Evolutionary conservation across 1,140 invertebrate species (phyloP), one percentile per base, ranked within the genome.

Genomic region (Stegodyphus dumicola): DNA sequence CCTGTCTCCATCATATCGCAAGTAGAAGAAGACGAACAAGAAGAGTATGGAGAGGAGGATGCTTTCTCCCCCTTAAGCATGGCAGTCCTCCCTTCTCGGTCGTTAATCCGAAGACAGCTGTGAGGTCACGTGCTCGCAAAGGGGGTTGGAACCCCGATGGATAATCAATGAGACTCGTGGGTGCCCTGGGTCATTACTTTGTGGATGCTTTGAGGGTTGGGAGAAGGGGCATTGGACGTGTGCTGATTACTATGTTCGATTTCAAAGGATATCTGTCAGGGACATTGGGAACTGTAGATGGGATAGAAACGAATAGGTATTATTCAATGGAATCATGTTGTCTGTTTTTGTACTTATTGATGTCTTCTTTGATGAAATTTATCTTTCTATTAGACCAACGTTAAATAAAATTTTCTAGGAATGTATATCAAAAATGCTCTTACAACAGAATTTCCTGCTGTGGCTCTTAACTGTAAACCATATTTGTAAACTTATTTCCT

Each of bases 51-150:
- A 11, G 56, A 15, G 56, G 4, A 15, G 15, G 56, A 60, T 0
- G 56, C 9, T 9, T 60, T 60, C 56, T 15, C 9, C 15, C 15
- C 56, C 56, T 60, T 11, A 9, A 9, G 56, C 56, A 33, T 33
- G 33, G 33, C 33, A 33, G 33, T 33, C 33, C 56, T 11, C 67
- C 17, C 9, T 6, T 18, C 48, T 9, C 13, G 48, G 48, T 79
- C 77, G 77, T 79, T 79, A 79, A 79, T 79, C 77, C 67, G 77
- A 79, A 70, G 77, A 79, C 77, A 79, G 77, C 77, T 79, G 77
- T 56, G 65, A 56, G 77, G 67, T 70, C 77, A 79, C 77, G 77
- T 79, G 77, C 56, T 60, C 9, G 51, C 7, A 9, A 15, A 11
- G 6, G 64, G 15, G 52, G 60, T 52, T 10, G 51, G 51, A 18